Percentiles rank a stretch among this genome's conserved stretches.
Conservation (phyloP, 2,888 invertebrate genomes). For the Creontiades dilutus region DNA sequence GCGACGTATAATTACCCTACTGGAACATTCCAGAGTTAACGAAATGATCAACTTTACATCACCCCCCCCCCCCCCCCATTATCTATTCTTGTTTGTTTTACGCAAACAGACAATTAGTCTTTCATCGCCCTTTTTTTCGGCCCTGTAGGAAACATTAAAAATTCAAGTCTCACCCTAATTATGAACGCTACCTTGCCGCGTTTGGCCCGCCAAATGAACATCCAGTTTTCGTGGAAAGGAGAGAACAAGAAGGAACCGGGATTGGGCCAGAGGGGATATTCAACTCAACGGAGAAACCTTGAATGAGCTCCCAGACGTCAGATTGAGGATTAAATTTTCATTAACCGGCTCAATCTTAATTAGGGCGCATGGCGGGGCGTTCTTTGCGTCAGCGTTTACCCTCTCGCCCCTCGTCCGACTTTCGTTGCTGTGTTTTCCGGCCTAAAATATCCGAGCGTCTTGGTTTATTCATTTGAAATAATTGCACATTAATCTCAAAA, state of each 20-base stretch:
- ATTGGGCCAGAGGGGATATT: background rate
- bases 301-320: slow-evolving; percentile 26
- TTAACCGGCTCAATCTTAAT: slow-evolving; percentile 49
- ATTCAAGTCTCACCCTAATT: slow-evolving; percentile 13
- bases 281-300: slow-evolving; percentile 1
- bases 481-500: slow-evolving; percentile 11
- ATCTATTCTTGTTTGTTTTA: background rate
- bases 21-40: too few relatives aligned
- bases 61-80: too few relatives aligned
- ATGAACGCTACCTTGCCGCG: slow-evolving; percentile 4
- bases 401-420: background rate
- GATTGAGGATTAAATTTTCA: slow-evolving; percentile 54
- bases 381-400: slow-evolving; percentile 44
- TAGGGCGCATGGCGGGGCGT: slow-evolving; percentile 33
- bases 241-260: background rate
- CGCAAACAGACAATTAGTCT: background rate
- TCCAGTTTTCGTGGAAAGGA: background rate
- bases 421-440: background rate
- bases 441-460: background rate
- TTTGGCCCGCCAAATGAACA: background rate
- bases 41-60: too few relatives aligned
- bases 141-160: background rate
- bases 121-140: background rate
- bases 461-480: slow-evolving; percentile 42
- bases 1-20: too few relatives aligned